phyloP scores from a whole-genome alignment of 1,140 invertebrate species.

The Drosophila oshimai region DNA sequence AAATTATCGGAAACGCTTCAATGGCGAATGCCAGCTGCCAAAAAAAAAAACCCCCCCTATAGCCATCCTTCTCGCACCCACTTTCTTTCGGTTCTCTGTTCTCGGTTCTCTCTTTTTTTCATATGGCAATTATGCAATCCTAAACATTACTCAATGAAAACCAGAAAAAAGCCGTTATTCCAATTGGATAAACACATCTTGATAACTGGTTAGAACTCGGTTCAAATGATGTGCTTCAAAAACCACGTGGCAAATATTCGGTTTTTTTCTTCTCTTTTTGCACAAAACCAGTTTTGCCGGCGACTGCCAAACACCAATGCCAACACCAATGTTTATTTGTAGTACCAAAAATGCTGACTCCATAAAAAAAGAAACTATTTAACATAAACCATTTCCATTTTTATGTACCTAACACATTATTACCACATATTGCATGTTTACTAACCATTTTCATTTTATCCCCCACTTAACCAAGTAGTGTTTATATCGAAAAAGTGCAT shows the following conservation, averaged over 20 bases:
- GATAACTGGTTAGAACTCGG: not conserved
- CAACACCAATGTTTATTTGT: not conserved
- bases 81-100: constrained; percentile 9
- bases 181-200: constrained; percentile 1
- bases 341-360: not conserved
- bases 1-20: constrained; percentile 59
- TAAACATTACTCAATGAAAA: constrained; percentile 14
- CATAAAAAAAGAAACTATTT: not conserved
- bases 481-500: constrained; percentile 10
- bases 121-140: constrained; percentile 28
- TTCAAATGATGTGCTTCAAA: too few relatives aligned
- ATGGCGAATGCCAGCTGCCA: constrained; percentile 42
- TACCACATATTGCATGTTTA: constrained; percentile 13
- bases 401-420: not conserved
- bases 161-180: constrained; percentile 10
- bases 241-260: constrained; percentile 35
- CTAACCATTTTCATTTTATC: not conserved
- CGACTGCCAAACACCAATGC: not conserved
- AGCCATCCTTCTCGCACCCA: constrained; percentile 15
- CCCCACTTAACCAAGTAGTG: not conserved
- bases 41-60: constrained; percentile 29
- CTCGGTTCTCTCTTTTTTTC: not conserved
- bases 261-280: not conserved
- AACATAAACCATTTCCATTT: not conserved
- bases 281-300: constrained; percentile 18